Evolutionary conservation across 2,888 invertebrate genomes (phyloP).

Genomic region (Diarsia rubi): DNA sequence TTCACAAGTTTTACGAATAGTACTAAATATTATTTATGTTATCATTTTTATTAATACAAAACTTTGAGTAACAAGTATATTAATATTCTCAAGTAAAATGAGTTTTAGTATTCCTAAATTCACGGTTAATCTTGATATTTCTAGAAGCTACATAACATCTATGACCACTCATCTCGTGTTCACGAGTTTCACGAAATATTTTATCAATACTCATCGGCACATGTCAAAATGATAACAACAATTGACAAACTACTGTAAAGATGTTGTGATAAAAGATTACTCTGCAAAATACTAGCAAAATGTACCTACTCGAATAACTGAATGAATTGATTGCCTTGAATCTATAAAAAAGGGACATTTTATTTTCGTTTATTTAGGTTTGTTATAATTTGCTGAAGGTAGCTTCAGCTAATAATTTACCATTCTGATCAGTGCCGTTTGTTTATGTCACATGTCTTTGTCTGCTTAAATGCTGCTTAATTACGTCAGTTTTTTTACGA

Average conservation of each 20-base stretch:
- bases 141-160: neutral
- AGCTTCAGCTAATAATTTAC: neutral
- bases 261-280: slow-evolving; percentile 52
- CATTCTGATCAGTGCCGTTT: neutral
- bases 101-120: neutral
- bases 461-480: no score
- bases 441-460: neutral
- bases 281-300: slow-evolving; percentile 6
- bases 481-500: neutral
- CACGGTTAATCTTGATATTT: neutral
- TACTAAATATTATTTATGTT: neutral
- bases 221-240: slow-evolving; percentile 40
- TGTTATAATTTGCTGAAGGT: no score
- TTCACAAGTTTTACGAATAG: no score
- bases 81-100: neutral
- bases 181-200: neutral
- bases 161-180: slow-evolving; percentile 9
- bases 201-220: slow-evolving; percentile 35
- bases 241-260: slow-evolving; percentile 39
- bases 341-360: no score
- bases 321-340: slow-evolving; percentile 6
- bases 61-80: no score
- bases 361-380: no score
- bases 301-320: no score
- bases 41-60: neutral